Base-by-base conservation (phyloP, 2,888 invertebrate species). In the Drosophila anceps region DNA sequence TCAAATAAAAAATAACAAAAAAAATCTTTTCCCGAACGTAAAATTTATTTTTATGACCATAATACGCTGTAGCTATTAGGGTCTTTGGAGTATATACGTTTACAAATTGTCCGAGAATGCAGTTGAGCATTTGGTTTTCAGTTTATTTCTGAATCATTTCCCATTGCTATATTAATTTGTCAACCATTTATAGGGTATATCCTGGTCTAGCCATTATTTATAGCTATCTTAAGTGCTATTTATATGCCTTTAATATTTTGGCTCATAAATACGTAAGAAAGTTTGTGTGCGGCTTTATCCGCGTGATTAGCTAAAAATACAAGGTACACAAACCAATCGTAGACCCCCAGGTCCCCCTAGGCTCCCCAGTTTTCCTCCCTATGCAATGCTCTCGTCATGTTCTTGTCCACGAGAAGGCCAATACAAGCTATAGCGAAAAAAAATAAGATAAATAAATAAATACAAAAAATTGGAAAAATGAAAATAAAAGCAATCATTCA, bases 261-360 rank as follows among this genome's bases (percentile, higher is more conserved):
- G 51, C 75, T 62, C 67, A 44, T 51, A 66, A 50, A 73, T 66
- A 66, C 59, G 37, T 63, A 44, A 31, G 69, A 69, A 65, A 74
- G 75, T 79, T 69, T 74, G 64, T 74, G 46, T 76, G 51, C 57
- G 65, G 75, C 71, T 76, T 81, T 81, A 84, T 84, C 84, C 86
- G 62, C 70, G 81, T 83, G 88, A 84, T 88, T 84, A 85, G 78
- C 83, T 74, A 78, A 78, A 84, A 88, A 82, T 83, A 84, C 61
- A 18, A 75, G 60, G 51, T 73, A 68, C 69, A 57, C 44, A 63
- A 74, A 62, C 61, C 69, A 68, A 66, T 66, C 63, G 65, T 53
- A 43, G 37, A 24, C 59, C 20, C n/a, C 57, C 33, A 8, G 7
- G 5, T 27, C 41, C 20, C 9, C 5, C 37, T 13, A 4, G 7